These are phyloP conservation scores for Cerceris ruficornis DNA, from an alignment of 2,888 invertebrate genomes.

Conservation along the genomic window DNA sequence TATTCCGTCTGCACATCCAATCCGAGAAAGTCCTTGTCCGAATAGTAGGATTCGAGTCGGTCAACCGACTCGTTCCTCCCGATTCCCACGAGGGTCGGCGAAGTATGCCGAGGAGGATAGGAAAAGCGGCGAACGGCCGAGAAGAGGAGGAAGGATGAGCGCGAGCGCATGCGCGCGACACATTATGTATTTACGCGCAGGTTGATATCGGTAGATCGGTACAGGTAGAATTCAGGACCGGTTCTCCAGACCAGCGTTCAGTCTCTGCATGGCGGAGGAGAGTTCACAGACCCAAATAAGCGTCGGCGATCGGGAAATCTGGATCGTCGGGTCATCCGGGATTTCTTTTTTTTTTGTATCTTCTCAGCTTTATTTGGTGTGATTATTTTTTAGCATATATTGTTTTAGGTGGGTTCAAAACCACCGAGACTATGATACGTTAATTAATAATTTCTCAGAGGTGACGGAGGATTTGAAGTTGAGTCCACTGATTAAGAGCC, in stretches of 20 bases:
- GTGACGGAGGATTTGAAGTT: too few species aligned
- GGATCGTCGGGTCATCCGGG: constrained; percentile 23
- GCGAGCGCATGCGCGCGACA: constrained; percentile 19
- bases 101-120: constrained; percentile 38
- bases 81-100: constrained; percentile 36
- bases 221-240: constrained; percentile 55
- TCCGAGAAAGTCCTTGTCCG: constrained; percentile 31
- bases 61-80: constrained; percentile 7
- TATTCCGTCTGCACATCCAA: constrained; percentile 3
- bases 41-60: constrained; percentile 23
- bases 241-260: constrained; percentile 41
- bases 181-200: constrained; percentile 46
- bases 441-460: too few species aligned
- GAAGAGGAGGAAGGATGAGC: constrained; percentile 8
- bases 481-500: too few species aligned
- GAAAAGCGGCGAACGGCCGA: constrained; percentile 1
- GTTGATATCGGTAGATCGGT: constrained; percentile 56
- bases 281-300: constrained; percentile 58
- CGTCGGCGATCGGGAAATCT: constrained; percentile 39
- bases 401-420: too few species aligned
- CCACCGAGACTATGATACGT: too few species aligned
- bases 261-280: constrained; percentile 10
- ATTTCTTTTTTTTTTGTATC: neutral
- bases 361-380: too few species aligned
- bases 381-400: too few species aligned